Base-by-base conservation (phyloP, 2,113 vertebrate species). In the Lutjanus erythropterus region DNA sequence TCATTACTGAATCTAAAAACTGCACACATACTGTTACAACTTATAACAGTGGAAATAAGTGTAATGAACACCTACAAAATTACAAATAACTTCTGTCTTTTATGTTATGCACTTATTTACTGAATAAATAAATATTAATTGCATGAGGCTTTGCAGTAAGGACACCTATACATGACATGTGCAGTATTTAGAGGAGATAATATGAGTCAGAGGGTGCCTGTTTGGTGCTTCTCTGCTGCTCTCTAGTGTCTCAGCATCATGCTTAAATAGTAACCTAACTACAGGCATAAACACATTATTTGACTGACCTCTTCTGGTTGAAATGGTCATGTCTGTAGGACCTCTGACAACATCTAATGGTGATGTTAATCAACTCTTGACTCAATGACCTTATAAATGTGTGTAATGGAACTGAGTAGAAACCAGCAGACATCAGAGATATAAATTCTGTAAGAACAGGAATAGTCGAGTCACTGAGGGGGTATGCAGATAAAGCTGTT, bases 161-260 rank as follows among this genome's bases (percentile, higher is more conserved):
- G 81, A 35, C 23, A 46, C 19, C 8, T 18, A 5, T 50, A 16
- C 31, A 60, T 31, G 6, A 27, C 18, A 42, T 55, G 25, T 62
- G 41, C 49, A 75, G 18, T 29, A 42, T 68, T 31, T 14, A 10
- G 7, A 49, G 25, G 8, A 55, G 21, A 53, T 14, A 2, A 7
- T 21, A 21, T 15, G 16, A 81, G 29, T 46, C 49, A 23, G 23
- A n/a, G 25, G 42, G 42, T 21, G 47, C 67, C 7, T 77, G 21
- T 71, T 65, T 61, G 16, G 18, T 60, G 62, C 41, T 62, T 12
- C 55, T 89, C 68, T 88, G 73, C 87, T 90, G 83, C 83, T 56
- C 81, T 85, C 88, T 89, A 74, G 85, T 84, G 78, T 77, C 56
- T 9, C 6, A 60, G 8, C 53, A 29, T 59, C 58, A 50, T 70